phyloP scores from a whole-genome alignment of 2,797 vertebrate genomes.

The Chelonia mydas region DNA sequence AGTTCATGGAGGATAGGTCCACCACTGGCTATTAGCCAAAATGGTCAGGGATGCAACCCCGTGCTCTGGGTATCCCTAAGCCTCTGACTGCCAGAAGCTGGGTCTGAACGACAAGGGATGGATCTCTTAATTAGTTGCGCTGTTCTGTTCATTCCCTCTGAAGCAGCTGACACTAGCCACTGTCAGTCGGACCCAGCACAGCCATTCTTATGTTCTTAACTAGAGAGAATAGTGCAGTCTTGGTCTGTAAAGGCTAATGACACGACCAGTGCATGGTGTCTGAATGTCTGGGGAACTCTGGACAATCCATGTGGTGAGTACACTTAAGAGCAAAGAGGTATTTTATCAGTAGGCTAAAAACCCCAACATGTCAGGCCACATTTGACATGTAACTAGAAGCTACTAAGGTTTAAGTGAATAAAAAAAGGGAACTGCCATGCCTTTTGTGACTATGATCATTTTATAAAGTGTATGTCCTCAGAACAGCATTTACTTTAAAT shows the following conservation, averaged over 20 bases:
- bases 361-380: not conserved
- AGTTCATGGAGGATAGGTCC: not conserved
- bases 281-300: not conserved
- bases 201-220: not conserved
- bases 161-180: too few species aligned
- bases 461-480: constrained; percentile 22
- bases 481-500: constrained; percentile 30
- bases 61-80: not conserved
- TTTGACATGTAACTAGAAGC: not conserved
- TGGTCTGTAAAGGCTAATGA: not conserved
- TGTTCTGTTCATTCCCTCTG: too few species aligned
- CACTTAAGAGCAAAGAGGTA: not conserved
- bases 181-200: not conserved
- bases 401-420: not conserved
- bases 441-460: constrained; percentile 4
- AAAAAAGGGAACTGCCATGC: constrained; percentile 43
- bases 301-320: fast-evolving
- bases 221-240: not conserved
- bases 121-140: too few species aligned
- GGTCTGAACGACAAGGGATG: not conserved
- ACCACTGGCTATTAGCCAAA: not conserved
- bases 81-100: not conserved
- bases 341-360: not conserved
- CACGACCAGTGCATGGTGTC: not conserved
- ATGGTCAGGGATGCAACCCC: not conserved